A percentile compares a stretch with the other conserved stretches of the same genome.
Conservation (phyloP, 2,888 invertebrate species). For the Pecten maximus region DNA sequence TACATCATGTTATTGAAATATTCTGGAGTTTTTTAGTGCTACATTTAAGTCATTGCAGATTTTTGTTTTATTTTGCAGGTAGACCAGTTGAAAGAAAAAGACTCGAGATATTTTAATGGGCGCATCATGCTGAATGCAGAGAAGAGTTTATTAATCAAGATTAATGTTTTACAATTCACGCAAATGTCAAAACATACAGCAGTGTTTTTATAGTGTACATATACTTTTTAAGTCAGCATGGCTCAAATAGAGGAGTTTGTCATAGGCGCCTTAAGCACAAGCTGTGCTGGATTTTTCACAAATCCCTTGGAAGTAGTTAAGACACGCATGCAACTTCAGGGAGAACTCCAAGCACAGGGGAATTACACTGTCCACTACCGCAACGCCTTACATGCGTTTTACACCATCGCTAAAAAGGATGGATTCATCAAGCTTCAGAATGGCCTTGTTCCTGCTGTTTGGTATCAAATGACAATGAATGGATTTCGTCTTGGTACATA, state of each 20-base stretch:
- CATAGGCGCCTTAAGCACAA: constrained; percentile 88
- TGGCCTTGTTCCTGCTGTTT: constrained; percentile 92
- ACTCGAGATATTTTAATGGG: not conserved
- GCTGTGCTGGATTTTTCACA: constrained; percentile 92
- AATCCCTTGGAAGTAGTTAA: constrained; percentile 96
- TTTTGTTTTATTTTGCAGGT: no score
- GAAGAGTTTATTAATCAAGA: not conserved
- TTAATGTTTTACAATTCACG: not conserved
- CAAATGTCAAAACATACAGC: no score
- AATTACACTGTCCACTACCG: constrained; percentile 85
- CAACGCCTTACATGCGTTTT: constrained; percentile 90
- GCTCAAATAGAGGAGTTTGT: constrained; percentile 85
- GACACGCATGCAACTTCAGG: constrained; percentile 93
- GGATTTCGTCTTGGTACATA: constrained; percentile 90
- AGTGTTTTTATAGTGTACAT: not conserved
- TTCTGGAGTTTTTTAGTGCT: no score
- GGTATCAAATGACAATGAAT: constrained; percentile 94
- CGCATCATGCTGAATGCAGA: not conserved
- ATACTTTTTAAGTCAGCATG: not conserved
- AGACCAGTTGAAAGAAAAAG: not conserved
- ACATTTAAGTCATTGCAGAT: no score
- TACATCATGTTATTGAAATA: no score
- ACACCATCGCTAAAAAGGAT: constrained; percentile 89
- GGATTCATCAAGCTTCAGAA: constrained; percentile 88
- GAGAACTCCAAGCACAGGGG: constrained; percentile 88